These are phyloP conservation scores for Leptinotarsa juncta DNA, from an alignment of 2,888 invertebrate species.

Conservation along the genomic window DNA sequence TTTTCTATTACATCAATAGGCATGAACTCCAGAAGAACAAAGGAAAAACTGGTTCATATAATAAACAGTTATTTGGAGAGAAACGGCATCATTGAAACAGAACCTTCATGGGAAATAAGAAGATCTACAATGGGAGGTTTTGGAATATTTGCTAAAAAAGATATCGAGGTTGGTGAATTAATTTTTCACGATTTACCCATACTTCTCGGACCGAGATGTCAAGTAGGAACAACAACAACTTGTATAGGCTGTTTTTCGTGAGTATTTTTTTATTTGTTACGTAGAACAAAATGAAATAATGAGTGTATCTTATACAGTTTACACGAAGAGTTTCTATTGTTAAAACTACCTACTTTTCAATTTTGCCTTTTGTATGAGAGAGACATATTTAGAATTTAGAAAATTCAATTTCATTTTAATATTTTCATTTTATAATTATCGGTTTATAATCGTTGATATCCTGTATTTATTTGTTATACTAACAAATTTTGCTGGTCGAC, in stretches of 20 bases:
- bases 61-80: constrained; percentile 48
- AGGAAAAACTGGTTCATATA: constrained; percentile 40
- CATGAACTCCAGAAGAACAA: constrained; percentile 33
- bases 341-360: too few relatives aligned
- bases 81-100: constrained; percentile 40
- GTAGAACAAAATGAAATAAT: not conserved
- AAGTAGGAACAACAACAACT: constrained; percentile 71
- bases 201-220: constrained; percentile 76
- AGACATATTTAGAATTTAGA: too few relatives aligned
- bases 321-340: too few relatives aligned
- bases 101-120: constrained; percentile 71
- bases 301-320: too few relatives aligned
- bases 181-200: constrained; percentile 79
- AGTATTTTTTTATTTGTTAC: constrained; percentile 46
- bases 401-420: too few relatives aligned
- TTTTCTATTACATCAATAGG: not conserved
- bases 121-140: constrained; percentile 75
- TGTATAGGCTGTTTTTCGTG: constrained; percentile 76
- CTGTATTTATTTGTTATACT: too few relatives aligned
- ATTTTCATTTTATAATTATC: too few relatives aligned
- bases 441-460: too few relatives aligned
- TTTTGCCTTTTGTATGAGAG: too few relatives aligned
- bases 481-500: too few relatives aligned
- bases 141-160: constrained; percentile 77
- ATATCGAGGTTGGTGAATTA: constrained; percentile 76